A percentile compares a stretch with the other conserved stretches of the same genome.
phyloP scores from a whole-genome alignment of 53 echinoderm and acorn worm genomes.

The Paracentrotus lividus region DNA sequence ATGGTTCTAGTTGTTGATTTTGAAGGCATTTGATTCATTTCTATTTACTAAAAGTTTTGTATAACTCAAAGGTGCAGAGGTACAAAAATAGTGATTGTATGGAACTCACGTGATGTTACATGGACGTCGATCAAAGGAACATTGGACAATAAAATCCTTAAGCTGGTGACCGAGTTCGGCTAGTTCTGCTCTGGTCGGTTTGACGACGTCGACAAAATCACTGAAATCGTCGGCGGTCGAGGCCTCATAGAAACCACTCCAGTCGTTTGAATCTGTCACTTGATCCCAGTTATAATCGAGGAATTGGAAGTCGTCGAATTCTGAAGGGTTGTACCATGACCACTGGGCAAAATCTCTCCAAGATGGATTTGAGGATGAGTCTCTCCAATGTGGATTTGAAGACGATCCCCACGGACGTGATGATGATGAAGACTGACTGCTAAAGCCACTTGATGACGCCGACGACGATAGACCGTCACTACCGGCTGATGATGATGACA shows the following conservation, averaged over 20 bases:
- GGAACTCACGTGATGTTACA: constrained; percentile 92
- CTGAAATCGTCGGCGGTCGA: constrained; percentile 89
- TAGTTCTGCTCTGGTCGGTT: constrained; percentile 83
- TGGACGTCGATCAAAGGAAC: constrained; percentile 86
- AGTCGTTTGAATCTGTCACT: constrained; percentile 78
- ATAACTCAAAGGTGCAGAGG: neutral
- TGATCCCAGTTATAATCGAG: constrained; percentile 78
- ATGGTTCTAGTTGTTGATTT: too few species aligned
- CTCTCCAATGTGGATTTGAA: too few species aligned
- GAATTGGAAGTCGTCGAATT: constrained; percentile 71
- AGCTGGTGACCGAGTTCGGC: constrained; percentile 77
- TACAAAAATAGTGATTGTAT: neutral
- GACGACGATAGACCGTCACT: neutral
- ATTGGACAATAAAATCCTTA: constrained; percentile 88
- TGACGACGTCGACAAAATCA: constrained; percentile 83
- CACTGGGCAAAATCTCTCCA: neutral
- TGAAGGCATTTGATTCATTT: neutral
- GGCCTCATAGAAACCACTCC: constrained; percentile 84
- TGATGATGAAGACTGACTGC: neutral
- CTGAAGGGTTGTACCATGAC: constrained; percentile 46
- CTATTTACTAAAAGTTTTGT: neutral
- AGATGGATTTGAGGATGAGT: neutral
- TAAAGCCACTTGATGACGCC: neutral
- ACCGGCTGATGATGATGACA: neutral
- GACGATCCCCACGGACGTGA: neutral